Evolutionary conservation across 2,113 vertebrate genomes (phyloP).

Genomic region (Butorides virescens): DNA sequence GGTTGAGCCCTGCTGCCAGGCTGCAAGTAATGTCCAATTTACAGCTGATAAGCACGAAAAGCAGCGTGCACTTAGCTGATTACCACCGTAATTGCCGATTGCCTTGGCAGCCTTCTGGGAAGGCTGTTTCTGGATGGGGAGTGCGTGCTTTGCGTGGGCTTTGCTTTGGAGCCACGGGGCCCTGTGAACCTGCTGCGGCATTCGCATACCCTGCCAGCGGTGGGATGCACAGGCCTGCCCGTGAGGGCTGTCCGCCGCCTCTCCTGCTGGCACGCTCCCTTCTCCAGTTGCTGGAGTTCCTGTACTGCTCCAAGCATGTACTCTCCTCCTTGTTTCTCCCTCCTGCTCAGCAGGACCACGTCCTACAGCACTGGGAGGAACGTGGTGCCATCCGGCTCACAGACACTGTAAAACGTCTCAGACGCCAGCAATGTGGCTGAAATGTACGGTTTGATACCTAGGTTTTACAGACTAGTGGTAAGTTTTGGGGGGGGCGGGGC

Average conservation of each 20-base stretch:
- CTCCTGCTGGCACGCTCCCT: neutral
- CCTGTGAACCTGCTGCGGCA: neutral
- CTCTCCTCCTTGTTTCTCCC: neutral
- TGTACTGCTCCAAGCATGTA: neutral
- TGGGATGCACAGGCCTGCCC: neutral
- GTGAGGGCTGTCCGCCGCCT: neutral
- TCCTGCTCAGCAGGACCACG: neutral
- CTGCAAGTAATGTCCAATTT: neutral
- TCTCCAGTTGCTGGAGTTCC: neutral
- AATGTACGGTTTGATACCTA: accelerated
- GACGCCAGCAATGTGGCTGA: accelerated
- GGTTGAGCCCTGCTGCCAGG: neutral
- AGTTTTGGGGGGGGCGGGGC: neutral
- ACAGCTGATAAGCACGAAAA: neutral
- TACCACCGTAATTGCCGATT: neutral
- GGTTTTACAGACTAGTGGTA: neutral
- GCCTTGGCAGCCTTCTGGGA: neutral
- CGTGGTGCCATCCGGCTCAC: accelerated
- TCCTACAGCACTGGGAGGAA: neutral
- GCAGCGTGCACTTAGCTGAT: slow-evolving; percentile 4
- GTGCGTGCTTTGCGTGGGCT: neutral
- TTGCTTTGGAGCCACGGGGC: neutral
- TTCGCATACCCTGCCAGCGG: neutral
- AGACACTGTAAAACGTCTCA: neutral
- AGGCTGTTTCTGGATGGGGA: neutral